Evolutionary conservation across 2,113 vertebrate genomes (phyloP), one percentile per base, ranked within the genome.

Genomic region (Callipepla squamata): DNA sequence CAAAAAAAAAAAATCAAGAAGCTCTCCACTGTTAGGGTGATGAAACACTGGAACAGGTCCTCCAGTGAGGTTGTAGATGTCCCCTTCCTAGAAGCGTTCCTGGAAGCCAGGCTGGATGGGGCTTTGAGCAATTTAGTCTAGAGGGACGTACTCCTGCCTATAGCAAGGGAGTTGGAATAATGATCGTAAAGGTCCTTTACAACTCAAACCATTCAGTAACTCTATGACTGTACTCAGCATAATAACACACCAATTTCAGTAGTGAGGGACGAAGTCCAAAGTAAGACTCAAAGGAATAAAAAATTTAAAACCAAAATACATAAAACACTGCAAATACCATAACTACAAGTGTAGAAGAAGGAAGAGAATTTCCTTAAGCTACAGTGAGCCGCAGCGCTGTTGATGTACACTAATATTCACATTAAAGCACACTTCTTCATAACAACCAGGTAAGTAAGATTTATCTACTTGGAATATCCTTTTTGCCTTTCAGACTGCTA

Each of bases 191-290:
- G 28, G 26, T 53, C 26, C 51, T 26, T 53, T 53, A 26, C 51
- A 53, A 53, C 26, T 5, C 15, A 53, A 17, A 30, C 26, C 51
- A 53, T 53, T 53, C 51, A 53, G 15, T 53, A 15, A 53, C 9
- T 53, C 26, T 53, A 30, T 28, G 26, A 73, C 26, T 76, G 44
- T 2, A 28, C 17, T 17, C 53, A 57, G 78, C 48, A 69, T 0
- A 77, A 59, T 32, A 77, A 6, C 0, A 0, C 4, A 48, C 5
- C 0, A 0, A 34, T 50, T 68, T 48, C 53, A 80, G 21, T 30
- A 25, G 61, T 42, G 82, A 87, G 69, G 26, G 55, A 55, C 3
- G 2, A 73, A 67, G 53, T 51, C 8, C 40, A 40, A 55, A 66
- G 34, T 45, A 72, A 67, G 84, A 75, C 20, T 80, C 0, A 0